Percentiles rank a stretch among this genome's conserved stretches.
phyloP scores from a whole-genome alignment of 2,113 vertebrate species.

The Oriolus oriolus region DNA sequence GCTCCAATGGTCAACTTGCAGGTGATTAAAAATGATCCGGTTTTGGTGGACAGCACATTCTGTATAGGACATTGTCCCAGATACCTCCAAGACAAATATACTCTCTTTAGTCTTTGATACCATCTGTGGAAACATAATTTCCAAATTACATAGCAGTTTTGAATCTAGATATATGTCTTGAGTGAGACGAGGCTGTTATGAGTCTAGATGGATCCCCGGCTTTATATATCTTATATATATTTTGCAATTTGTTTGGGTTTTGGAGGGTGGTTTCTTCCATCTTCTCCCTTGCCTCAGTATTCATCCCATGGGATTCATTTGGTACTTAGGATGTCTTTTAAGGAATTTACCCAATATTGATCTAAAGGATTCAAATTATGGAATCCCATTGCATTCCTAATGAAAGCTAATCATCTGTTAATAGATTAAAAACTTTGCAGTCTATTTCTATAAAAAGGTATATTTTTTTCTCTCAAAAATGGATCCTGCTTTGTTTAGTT shows the following conservation, averaged over 20 bases:
- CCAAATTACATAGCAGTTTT: background rate
- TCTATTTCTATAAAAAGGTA: background rate
- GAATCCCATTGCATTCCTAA: background rate
- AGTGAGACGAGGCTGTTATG: background rate
- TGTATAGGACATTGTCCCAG: background rate
- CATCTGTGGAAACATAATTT: background rate
- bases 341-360: background rate
- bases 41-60: background rate
- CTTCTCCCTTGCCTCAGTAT: rapidly evolving
- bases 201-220: background rate
- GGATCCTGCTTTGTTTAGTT: background rate
- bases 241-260: background rate
- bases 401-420: background rate
- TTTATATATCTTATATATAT: background rate
- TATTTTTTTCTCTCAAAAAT: background rate
- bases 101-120: background rate
- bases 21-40: background rate
- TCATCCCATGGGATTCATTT: background rate
- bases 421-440: background rate
- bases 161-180: background rate
- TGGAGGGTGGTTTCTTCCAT: background rate
- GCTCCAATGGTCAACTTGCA: background rate
- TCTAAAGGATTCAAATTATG: background rate
- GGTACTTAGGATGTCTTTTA: background rate
- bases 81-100: background rate